phyloP scores from a whole-genome alignment of 2,888 invertebrate species.

The Nycteola revayana region DNA sequence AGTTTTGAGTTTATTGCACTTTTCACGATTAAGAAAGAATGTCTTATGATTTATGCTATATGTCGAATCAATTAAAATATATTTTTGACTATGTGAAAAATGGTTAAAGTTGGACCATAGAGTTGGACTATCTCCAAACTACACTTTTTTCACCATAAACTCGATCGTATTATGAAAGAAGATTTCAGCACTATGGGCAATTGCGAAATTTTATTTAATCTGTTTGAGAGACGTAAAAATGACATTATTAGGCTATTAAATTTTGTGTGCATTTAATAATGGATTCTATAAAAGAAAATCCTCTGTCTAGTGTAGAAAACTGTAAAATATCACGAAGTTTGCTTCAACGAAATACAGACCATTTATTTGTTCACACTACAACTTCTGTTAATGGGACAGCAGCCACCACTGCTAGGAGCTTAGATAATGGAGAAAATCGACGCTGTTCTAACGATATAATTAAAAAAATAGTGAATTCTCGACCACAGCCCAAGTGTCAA shows the following conservation, averaged over 20 bases:
- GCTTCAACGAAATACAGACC: constrained; percentile 11
- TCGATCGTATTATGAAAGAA: too few species aligned
- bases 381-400: constrained; percentile 16
- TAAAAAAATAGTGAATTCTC: constrained; percentile 5
- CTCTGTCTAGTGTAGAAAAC: constrained; percentile 9
- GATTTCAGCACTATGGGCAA: too few species aligned
- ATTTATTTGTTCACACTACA: constrained; percentile 12
- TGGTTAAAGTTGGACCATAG: too few species aligned
- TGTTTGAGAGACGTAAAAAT: background rate
- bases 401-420: constrained; percentile 5
- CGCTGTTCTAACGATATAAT: constrained; percentile 13
- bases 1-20: constrained; percentile 43
- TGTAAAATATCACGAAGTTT: constrained; percentile 5
- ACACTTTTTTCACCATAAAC: too few species aligned
- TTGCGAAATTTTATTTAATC: too few species aligned
- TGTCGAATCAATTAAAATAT: too few species aligned
- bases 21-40: constrained; percentile 7
- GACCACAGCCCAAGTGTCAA: background rate
- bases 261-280: constrained; percentile 35
- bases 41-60: too few species aligned
- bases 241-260: constrained; percentile 23
- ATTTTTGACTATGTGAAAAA: too few species aligned
- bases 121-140: too few species aligned
- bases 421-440: constrained; percentile 6
- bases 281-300: constrained; percentile 23